A percentile compares a stretch with the other conserved stretches of the same genome.
Evolutionary conservation across 1,140 invertebrate genomes (phyloP).

Genomic region (Atta colombica): DNA sequence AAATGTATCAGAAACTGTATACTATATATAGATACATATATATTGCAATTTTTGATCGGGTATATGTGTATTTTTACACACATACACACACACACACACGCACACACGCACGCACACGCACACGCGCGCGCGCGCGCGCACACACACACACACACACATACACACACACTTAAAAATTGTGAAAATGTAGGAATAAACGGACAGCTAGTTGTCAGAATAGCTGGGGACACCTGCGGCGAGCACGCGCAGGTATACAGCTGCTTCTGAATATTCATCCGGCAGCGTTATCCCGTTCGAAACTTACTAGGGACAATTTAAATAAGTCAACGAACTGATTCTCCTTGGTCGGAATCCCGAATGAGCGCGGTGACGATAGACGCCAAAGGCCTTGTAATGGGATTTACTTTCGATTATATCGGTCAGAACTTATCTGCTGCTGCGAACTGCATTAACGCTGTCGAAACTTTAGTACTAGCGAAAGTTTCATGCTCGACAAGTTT

Average conservation of each 20-base stretch:
- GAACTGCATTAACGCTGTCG: conserved; percentile 38
- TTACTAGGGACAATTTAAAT: conserved; percentile 63
- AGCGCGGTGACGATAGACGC: conserved; percentile 42
- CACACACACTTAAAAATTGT: conserved; percentile 35
- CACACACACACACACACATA: too few relatives aligned
- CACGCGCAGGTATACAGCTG: conserved; percentile 39
- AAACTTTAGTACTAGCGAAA: conserved; percentile 37
- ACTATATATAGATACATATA: conserved; percentile 38
- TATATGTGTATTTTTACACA: background rate
- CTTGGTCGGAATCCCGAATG: conserved; percentile 47
- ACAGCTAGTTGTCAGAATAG: conserved; percentile 31
- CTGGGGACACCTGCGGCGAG: conserved; percentile 55
- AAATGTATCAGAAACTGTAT: background rate
- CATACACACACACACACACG: too few relatives aligned
- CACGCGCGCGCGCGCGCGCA: too few relatives aligned
- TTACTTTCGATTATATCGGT: conserved; percentile 63
- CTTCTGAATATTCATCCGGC: conserved; percentile 68
- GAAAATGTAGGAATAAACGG: conserved; percentile 28
- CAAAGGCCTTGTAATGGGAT: conserved; percentile 59
- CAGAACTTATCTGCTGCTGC: conserved; percentile 47
- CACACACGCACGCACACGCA: too few relatives aligned
- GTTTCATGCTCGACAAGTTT: conserved; percentile 45
- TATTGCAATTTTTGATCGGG: background rate
- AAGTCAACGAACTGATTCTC: conserved; percentile 64
- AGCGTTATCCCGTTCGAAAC: conserved; percentile 55